Conservation (phyloP, 2,113 vertebrate species). For the Pygoscelis adeliae region DNA sequence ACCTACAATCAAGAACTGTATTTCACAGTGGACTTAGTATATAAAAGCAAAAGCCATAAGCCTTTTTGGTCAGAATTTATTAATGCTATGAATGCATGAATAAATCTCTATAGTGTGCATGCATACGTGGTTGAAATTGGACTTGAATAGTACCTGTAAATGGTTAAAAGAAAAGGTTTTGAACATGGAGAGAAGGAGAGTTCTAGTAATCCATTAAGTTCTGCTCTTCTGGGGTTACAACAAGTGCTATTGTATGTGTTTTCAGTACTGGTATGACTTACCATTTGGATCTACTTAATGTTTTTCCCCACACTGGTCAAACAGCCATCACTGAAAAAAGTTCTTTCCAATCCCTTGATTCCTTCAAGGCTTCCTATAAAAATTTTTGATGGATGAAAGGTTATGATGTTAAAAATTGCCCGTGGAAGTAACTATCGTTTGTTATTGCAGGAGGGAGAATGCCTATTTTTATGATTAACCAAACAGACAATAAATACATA, state of each 20-base stretch:
- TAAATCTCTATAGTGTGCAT: neutral
- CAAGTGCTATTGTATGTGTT: neutral
- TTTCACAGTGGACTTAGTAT: neutral
- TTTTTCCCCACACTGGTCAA: neutral
- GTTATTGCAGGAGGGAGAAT: neutral
- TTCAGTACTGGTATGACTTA: neutral
- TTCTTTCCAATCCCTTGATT: neutral
- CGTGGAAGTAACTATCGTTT: neutral
- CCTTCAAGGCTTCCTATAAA: neutral
- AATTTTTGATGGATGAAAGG: neutral
- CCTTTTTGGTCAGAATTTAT: neutral
- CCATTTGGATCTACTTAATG: neutral
- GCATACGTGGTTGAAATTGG: neutral
- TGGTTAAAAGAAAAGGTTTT: neutral
- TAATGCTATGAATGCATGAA: neutral
- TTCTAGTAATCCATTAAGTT: neutral
- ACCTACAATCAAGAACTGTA: neutral
- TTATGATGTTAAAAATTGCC: neutral
- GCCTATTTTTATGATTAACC: neutral
- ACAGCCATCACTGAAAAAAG: neutral
- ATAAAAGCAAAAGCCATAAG: neutral
- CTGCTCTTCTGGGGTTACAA: neutral
- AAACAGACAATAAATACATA: neutral
- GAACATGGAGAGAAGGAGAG: neutral
- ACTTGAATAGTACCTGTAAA: neutral